These are phyloP conservation scores for Ptilodon capucinus DNA, from an alignment of 2,888 invertebrate species.

Conservation along the genomic window DNA sequence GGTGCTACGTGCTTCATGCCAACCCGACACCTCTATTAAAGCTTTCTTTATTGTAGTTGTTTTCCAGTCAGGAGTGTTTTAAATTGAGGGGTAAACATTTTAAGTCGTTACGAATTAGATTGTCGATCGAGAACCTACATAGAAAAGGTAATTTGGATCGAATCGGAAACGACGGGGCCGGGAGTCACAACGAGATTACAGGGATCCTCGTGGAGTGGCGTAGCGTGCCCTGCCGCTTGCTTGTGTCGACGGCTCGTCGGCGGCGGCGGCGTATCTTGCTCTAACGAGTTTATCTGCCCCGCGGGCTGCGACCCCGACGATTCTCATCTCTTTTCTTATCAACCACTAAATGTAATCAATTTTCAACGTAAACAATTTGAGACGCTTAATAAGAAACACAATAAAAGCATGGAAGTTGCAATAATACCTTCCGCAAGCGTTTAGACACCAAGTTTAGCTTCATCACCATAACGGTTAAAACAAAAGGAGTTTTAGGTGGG, in stretches of 20 bases:
- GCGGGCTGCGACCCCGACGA: constrained; percentile 67
- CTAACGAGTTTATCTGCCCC: constrained; percentile 81
- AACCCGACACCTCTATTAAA: constrained; percentile 56
- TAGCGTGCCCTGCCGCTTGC: constrained; percentile 54
- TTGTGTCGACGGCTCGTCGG: constrained; percentile 40
- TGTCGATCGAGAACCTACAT: constrained; percentile 53
- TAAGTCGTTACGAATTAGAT: constrained; percentile 67
- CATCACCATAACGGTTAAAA: too few relatives aligned
- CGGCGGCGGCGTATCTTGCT: constrained; percentile 65
- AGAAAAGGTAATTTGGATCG: constrained; percentile 73
- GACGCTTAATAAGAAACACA: constrained; percentile 1
- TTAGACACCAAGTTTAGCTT: too few relatives aligned
- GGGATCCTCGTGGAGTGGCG: constrained; percentile 60
- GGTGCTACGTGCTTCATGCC: constrained; percentile 62
- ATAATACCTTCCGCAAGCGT: too few relatives aligned
- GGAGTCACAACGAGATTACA: constrained; percentile 76
- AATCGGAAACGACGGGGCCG: constrained; percentile 70
- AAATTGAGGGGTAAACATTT: constrained; percentile 64
- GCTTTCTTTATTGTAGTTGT: constrained; percentile 53
- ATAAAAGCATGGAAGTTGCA: too few relatives aligned
- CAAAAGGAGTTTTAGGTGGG: too few relatives aligned
- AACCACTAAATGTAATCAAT: constrained; percentile 65
- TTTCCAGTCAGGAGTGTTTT: constrained; percentile 39
- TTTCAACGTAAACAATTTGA: constrained; percentile 26
- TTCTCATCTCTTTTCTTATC: constrained; percentile 70